Evolutionary conservation across 37 sponge, comb jelly and placozoan species (phyloP), one percentile per base, ranked within the genome.

Genomic region (Corticium candelabrum): DNA sequence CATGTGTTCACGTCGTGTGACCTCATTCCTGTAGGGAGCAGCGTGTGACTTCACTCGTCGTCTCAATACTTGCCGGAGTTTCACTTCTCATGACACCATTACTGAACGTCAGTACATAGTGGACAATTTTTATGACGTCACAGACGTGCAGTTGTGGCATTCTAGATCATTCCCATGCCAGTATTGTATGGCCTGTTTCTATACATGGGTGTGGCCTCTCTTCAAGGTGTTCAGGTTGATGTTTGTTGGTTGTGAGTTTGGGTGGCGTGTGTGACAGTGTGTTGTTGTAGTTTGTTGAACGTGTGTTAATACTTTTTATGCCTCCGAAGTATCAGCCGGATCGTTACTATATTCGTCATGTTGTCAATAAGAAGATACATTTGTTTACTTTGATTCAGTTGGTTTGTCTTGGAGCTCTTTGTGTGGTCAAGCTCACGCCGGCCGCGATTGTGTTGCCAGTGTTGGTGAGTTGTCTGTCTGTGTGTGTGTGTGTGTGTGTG

Each of bases 141-240:
- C n/a, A n/a, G n/a, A n/a, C n/a, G n/a, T n/a, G n/a, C n/a, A n/a
- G n/a, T n/a, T n/a, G n/a, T n/a, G 7, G 35, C 36, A 35, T 37
- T 68, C 33, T 29, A 83, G 71, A 43, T 79, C 41, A 76, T 93
- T 70, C 94, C 94, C 29, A 82, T 93, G 40, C 86, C 94, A 62
- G 82, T 93, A 0, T 88, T 93, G 37, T 93, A 90, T 75, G 94
- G 94, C 15, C 74, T 93, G 40, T 75, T 93, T 73, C 84, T 93
- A 35, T 90, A 80, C 68, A 77, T 93, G 40, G 94, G 94, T n/a
- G 86, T 93, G 74, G 15, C 86, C 31, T 90, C 94, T 0, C 78
- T 93, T 34, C 67, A 80, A 39, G 84, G 86, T 1, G 79, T 93
- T 27, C 94, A 90, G 83, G 86, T 89, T 75, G 27, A n/a, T 37